phyloP scores from a whole-genome alignment of 2,113 vertebrate species.

The Pterocles orientalis region DNA sequence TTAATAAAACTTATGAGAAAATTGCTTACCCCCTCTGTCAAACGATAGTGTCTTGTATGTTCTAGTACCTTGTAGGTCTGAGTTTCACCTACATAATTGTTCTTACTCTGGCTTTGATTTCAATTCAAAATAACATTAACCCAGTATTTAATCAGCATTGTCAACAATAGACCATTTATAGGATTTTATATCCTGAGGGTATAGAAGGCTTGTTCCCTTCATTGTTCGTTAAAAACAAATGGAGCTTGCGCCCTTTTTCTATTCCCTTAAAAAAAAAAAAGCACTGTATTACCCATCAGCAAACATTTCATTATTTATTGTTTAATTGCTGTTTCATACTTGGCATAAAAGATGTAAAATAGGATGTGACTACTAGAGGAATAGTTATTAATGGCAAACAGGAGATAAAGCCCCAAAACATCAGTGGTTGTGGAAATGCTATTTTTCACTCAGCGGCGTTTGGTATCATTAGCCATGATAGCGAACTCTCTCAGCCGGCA shows the following conservation, averaged over 20 bases:
- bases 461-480: not conserved
- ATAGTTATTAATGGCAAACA: not conserved
- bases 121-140: not conserved
- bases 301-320: conserved; percentile 35
- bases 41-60: not conserved
- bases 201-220: not conserved
- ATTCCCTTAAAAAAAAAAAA: not conserved
- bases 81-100: not conserved
- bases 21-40: not conserved
- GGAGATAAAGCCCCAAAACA: not conserved
- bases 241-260: not conserved
- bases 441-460: not conserved
- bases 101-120: not conserved
- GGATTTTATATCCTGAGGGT: not conserved
- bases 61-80: not conserved
- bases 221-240: conserved; percentile 35
- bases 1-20: not conserved
- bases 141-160: not conserved
- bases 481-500: not conserved
- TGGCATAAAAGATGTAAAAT: not conserved
- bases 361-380: not conserved
- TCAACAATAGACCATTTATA: not conserved
- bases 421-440: not conserved
- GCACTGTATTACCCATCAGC: not conserved
- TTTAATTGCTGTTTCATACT: conserved; percentile 16